Base-by-base conservation (phyloP, 1,140 invertebrate genomes). In the Drosophila athabasca region DNA sequence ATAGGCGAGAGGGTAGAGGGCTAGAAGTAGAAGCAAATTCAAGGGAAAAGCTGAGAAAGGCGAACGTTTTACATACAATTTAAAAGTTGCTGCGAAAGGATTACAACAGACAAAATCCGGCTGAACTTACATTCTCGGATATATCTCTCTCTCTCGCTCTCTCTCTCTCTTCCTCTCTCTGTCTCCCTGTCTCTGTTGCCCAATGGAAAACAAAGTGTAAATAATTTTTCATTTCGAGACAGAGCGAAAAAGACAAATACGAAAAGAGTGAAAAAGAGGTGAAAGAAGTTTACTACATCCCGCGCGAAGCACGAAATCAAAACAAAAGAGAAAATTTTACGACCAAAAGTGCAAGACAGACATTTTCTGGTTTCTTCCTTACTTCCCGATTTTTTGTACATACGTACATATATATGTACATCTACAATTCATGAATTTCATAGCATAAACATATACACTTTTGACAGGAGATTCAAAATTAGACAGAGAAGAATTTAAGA, bases 31-130 rank as follows among this genome's bases (percentile, higher is more conserved):
- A 31, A 39, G 17, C 2, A 22, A 39, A 53, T 22, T 44, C n/a
- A 41, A 15, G 45, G 22, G 11, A 53, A 39, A 62, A 48, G 35
- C 8, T 29, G 39, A 44, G 55, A 60, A 55, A 65, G 49, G 50
- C 61, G 46, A 67, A 52, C 46, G 57, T 55, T 61, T 66, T 55
- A 75, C 61, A 75, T 72, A 72, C 72, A 76, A 73, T 67, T 76
- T 52, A 73, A 62, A 76, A 76, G 62, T 73, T 76, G 44, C 69
- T 59, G 8, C 52, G 49, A 68, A 62, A 73, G 74, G 58, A 73
- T 68, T 74, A 57, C 43, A 73, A 73, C 60, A 60, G 64, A 77
- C 54, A 74, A 64, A 77, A 64, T 59, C 35, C 35, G 35, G 35
- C 35, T 39, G 11, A 13, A 52, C 69, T 68, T 73, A 39, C 35